Conservation (phyloP, 2,113 vertebrate species). For the Balaeniceps rex region DNA sequence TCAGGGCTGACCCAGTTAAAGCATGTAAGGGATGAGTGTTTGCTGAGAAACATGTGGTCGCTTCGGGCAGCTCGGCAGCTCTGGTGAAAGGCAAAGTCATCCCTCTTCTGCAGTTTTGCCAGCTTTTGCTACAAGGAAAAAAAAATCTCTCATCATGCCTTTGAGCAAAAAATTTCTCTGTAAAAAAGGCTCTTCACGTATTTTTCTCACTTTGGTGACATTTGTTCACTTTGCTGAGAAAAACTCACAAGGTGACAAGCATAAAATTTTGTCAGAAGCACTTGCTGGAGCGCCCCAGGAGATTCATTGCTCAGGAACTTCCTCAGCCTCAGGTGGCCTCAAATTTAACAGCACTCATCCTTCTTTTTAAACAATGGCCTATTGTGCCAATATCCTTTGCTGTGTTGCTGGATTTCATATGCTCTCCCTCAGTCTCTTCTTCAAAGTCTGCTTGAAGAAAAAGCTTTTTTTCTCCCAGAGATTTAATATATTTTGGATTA, state of each 20-base stretch:
- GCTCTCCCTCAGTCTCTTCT: background rate
- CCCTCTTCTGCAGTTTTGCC: background rate
- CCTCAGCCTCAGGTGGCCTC: background rate
- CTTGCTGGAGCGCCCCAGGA: background rate
- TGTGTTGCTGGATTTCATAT: background rate
- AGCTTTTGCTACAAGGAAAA: background rate
- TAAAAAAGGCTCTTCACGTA: background rate
- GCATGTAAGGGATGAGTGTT: background rate
- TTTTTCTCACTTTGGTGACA: slow-evolving; percentile 38
- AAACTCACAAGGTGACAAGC: slow-evolving; percentile 7
- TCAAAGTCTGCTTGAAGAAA: background rate
- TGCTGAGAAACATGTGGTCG: background rate
- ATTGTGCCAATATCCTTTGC: background rate
- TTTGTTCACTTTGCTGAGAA: slow-evolving; percentile 14
- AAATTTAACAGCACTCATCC: slow-evolving; percentile 1
- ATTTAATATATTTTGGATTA: slow-evolving; percentile 1
- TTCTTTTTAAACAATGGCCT: background rate
- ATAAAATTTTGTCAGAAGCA: slow-evolving; percentile 6
- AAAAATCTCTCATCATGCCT: background rate
- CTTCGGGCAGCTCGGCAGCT: background rate
- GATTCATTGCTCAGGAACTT: slow-evolving; percentile 39
- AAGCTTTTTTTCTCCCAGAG: background rate
- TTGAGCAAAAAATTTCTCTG: background rate
- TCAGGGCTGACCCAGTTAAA: background rate
- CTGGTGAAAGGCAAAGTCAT: background rate